Percentiles rank a stretch among this genome's conserved stretches.
Conservation (phyloP, 2,113 vertebrate genomes). For the Microcebus ravelobensis region DNA sequence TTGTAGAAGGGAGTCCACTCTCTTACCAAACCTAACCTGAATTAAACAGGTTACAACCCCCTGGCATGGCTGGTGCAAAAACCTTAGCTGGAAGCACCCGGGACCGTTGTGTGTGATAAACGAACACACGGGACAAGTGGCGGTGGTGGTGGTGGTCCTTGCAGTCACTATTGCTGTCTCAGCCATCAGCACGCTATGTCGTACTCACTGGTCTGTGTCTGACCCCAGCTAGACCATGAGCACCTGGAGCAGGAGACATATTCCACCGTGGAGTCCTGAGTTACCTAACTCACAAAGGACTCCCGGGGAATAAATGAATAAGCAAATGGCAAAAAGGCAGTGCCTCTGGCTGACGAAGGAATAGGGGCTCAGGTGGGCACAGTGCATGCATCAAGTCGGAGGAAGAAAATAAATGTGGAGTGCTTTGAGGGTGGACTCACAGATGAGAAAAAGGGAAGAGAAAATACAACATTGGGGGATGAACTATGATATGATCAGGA, state of each 20-base stretch:
- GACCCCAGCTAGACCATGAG: neutral
- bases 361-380: no score
- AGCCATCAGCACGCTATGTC: no score
- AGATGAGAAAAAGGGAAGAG: neutral
- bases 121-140: accelerated
- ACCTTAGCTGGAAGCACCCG: no score
- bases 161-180: no score
- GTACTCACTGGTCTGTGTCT: neutral
- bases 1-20: neutral
- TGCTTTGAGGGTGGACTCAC: neutral
- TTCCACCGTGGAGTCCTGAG: neutral
- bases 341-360: no score
- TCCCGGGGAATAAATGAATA: no score
- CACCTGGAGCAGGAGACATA: neutral
- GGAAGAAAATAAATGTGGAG: neutral
- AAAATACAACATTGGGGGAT: neutral
- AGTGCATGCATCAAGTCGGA: neutral
- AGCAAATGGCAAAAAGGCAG: neutral
- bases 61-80: neutral
- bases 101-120: accelerated
- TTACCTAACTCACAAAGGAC: no score
- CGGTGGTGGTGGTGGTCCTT: accelerated
- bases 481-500: no score
- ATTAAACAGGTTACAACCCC: accelerated
- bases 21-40: neutral